Evolutionary conservation across 1,140 invertebrate genomes (phyloP), one percentile per base, ranked within the genome.

Genomic region (Probaryconus sp.): DNA sequence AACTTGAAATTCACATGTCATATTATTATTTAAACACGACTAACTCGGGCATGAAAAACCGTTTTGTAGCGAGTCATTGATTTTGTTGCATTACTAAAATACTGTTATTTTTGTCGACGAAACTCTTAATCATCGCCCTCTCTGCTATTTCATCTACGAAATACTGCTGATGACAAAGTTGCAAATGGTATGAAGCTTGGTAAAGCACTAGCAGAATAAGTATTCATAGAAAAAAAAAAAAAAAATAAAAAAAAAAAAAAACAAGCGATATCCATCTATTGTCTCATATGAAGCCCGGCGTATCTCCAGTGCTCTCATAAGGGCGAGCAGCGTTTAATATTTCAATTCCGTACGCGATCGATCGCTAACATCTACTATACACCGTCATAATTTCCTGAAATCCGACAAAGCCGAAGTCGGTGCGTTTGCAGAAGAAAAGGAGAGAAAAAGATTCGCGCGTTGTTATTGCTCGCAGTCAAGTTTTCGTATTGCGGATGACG

Each of bases 321-420:
- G 43, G 38, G 45, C 37, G 40, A 65, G 51, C 37, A 26, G 37
- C 58, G 50, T 65, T 72, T 71, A 76, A 71, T 76, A 71, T 68
- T 76, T 76, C 56, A 76, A 61, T 69, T 69, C 51, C 16, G 38
- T 48, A 20, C 18, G 14, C 28, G 50, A 70, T 69, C 68, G 69
- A 77, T 73, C 60, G 63, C 21, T 38, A 51, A 47, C 68, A 53
- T 71, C 13, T 51, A 63, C 30, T 56, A 71, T 37, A 61, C 53
- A 64, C 17, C 48, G 35, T 55, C 30, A 55, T 64, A 72, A 77
- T 72, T 71, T 77, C 16, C 60, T 53, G 26, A 48, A 74, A 68
- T 61, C 50, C 48, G 43, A 74, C 50, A 63, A 74, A 63, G 48
- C 38, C 28, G 6, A 45, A 65, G 51, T 45, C 43, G 20, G 35